Percentiles rank a stretch among this genome's conserved stretches.
Evolutionary conservation across 2,888 invertebrate species (phyloP).

Genomic region (Ectropis crepuscularia): DNA sequence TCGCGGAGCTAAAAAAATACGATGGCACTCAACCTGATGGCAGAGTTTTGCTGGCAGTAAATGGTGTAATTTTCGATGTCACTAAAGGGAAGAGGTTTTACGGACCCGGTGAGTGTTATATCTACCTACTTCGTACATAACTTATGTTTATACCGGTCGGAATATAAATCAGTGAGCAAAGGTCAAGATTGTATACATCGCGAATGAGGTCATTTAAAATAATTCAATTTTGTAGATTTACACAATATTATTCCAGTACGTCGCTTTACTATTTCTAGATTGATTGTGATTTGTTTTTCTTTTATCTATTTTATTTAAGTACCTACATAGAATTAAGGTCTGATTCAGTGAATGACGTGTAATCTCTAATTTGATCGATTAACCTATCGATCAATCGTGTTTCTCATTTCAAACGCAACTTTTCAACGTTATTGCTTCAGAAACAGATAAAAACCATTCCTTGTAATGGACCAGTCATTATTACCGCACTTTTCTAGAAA

Average conservation of each 20-base stretch:
- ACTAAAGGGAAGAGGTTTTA: constrained; percentile 96
- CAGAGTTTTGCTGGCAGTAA: constrained; percentile 95
- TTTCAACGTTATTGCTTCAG: neutral
- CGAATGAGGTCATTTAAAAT: constrained; percentile 15
- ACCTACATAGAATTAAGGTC: too few species aligned
- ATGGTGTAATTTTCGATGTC: constrained; percentile 97
- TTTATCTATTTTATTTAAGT: neutral
- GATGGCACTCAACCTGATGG: constrained; percentile 94
- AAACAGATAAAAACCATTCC: neutral
- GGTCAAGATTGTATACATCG: constrained; percentile 35
- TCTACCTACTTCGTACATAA: constrained; percentile 28
- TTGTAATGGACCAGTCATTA: constrained; percentile 11
- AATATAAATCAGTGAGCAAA: constrained; percentile 39
- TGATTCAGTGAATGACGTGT: too few species aligned
- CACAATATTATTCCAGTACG: too few species aligned
- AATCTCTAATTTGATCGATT: neutral
- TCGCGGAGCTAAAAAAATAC: constrained; percentile 93
- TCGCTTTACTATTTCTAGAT: too few species aligned
- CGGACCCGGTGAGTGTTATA: constrained; percentile 91
- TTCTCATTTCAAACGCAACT: neutral
- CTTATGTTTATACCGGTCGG: constrained; percentile 32
- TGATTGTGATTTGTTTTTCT: too few species aligned
- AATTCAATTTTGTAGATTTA: constrained; percentile 23
- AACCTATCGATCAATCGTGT: neutral
- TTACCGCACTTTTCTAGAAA: constrained; percentile 28